These are phyloP conservation scores for Drosophila peninsularis DNA, from an alignment of 2,888 invertebrate genomes.

Conservation along the genomic window DNA sequence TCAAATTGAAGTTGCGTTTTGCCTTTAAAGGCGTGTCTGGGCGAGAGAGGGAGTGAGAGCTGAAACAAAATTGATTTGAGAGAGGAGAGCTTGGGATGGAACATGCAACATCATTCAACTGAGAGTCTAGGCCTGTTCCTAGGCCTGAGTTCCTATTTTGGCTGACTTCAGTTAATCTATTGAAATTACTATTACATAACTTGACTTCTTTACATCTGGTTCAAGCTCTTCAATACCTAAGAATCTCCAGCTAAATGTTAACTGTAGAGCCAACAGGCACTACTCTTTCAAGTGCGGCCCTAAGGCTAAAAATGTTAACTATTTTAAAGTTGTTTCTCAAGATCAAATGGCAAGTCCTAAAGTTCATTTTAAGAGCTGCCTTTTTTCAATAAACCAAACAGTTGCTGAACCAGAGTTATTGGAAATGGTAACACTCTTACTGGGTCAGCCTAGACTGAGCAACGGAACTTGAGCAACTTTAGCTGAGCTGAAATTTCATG, in stretches of 20 bases:
- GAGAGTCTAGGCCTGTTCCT: too few relatives aligned
- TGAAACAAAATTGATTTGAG: not conserved
- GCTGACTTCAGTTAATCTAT: not conserved
- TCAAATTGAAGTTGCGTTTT: not conserved
- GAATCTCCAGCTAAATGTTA: too few relatives aligned
- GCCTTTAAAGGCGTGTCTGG: not conserved
- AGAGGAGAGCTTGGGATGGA: too few relatives aligned
- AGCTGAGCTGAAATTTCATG: too few relatives aligned
- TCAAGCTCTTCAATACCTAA: too few relatives aligned
- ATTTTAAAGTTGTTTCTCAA: not conserved
- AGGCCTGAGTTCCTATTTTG: not conserved
- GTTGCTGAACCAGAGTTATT: not conserved
- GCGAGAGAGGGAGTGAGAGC: not conserved
- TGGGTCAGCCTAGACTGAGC: not conserved
- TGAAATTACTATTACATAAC: not conserved
- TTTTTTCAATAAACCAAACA: not conserved
- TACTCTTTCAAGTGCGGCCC: not conserved
- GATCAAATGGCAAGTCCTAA: not conserved
- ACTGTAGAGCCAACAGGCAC: too few relatives aligned
- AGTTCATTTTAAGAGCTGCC: too few relatives aligned
- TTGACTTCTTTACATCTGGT: not conserved
- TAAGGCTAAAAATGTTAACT: too few relatives aligned
- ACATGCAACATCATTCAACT: too few relatives aligned
- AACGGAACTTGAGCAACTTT: not conserved
- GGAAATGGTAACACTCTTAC: too few relatives aligned